These are phyloP conservation scores for Drosophila paranaensis DNA, from an alignment of 2,888 invertebrate species.

Conservation along the genomic window DNA sequence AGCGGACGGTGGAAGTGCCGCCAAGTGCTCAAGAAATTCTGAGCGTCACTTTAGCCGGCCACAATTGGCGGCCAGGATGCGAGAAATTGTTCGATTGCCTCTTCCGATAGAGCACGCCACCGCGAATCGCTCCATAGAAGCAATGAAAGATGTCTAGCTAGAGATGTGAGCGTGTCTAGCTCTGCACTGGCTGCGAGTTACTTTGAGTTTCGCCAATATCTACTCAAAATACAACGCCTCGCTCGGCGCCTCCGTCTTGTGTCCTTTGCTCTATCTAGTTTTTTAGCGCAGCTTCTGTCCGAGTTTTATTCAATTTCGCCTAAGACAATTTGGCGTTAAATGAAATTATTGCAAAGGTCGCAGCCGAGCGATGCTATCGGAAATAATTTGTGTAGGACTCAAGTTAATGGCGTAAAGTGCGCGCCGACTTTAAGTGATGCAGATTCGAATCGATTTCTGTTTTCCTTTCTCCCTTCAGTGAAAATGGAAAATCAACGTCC, in stretches of 20 bases:
- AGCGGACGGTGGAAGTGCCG: constrained; percentile 29
- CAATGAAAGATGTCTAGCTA: constrained; percentile 6
- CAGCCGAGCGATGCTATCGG: constrained; percentile 60
- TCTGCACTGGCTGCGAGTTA: neutral
- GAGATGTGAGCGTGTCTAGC: constrained; percentile 24
- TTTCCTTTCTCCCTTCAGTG: constrained; percentile 19
- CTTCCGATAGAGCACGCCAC: constrained; percentile 14
- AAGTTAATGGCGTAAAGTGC: constrained; percentile 41
- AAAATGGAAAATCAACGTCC: constrained; percentile 6
- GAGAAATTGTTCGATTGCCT: constrained; percentile 30
- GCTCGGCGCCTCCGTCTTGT: neutral
- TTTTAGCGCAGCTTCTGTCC: constrained; percentile 25
- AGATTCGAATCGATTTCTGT: constrained; percentile 2
- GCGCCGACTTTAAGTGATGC: constrained; percentile 26
- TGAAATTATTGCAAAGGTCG: constrained; percentile 70
- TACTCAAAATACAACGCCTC: neutral
- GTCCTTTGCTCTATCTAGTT: constrained; percentile 17
- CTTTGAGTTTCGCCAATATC: neutral
- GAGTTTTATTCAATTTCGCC: constrained; percentile 67
- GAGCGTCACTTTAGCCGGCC: constrained; percentile 51
- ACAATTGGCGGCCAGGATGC: constrained; percentile 38
- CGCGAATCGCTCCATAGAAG: neutral
- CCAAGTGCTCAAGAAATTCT: constrained; percentile 43
- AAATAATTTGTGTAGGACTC: constrained; percentile 58
- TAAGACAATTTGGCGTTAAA: constrained; percentile 67